Evolutionary conservation across 2,888 invertebrate species (phyloP), one percentile per base, ranked within the genome.

Genomic region (Scelioninae gen. 2): DNA sequence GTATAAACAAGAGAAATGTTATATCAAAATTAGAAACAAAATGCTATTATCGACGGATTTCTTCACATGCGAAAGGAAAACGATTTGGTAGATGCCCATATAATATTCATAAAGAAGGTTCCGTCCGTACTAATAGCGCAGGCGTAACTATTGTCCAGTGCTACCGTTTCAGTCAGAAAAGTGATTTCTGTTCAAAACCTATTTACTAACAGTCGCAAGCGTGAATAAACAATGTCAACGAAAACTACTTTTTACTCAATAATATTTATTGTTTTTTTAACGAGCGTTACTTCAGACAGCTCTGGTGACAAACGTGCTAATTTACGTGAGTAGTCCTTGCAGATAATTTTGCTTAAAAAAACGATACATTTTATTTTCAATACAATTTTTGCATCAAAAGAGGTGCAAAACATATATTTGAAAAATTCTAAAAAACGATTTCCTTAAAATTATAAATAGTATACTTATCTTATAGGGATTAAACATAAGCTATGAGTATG

Each of bases 31-130:
- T n/a, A n/a, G n/a, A n/a, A n/a, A n/a, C n/a, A n/a, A n/a, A n/a
- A n/a, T n/a, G n/a, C n/a, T n/a, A n/a, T n/a, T n/a, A n/a, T n/a
- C n/a, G n/a, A n/a, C n/a, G n/a, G n/a, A n/a, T 69, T 53, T 41
- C 31, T 28, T 53, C 79, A 76, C 75, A 75, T 77, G 78, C 63
- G 61, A 78, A 78, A 79, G 78, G 79, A 78, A 77, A 77, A 78
- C 75, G 79, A 81, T 83, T 83, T 81, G 81, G 83, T 79, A 76
- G 81, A 75, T 74, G 72, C 43, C 53, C 67, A 79, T 83, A 73
- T 74, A 84, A 83, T 81, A 84, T 85, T 83, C 74, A 85, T 81
- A 79, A 77, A 76, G n/a, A 76, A 70, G 67, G 65, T 65, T 65
- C 73, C 48, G 69, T 64, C 73, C 48, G 69, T 64, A 64, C 43